A percentile compares a stretch with the other conserved stretches of the same genome.
Evolutionary conservation across 2,888 invertebrate species (phyloP).

Genomic region (Cantharis rufa): DNA sequence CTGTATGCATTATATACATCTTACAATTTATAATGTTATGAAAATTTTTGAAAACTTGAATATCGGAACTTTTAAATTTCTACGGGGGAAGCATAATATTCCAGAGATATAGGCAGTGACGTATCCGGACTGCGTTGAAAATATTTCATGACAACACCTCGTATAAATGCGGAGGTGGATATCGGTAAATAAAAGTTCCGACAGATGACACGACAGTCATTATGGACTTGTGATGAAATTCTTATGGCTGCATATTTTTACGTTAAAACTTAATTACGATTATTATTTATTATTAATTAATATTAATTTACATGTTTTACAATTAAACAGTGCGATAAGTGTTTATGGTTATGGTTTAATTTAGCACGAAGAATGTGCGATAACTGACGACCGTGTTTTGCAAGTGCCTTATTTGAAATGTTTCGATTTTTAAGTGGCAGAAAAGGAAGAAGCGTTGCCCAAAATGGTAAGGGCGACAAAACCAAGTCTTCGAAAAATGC

Average conservation of each 20-base stretch:
- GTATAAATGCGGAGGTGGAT: not conserved
- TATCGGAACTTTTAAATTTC: not conserved
- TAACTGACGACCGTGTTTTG: not conserved
- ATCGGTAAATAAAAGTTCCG: not conserved
- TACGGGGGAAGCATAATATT: not conserved
- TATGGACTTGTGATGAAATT: constrained; percentile 1
- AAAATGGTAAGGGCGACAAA: constrained; percentile 31
- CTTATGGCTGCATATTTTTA: constrained; percentile 8
- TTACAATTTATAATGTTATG: no score
- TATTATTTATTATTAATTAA: constrained; percentile 5
- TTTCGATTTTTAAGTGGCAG: constrained; percentile 80
- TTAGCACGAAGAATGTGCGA: constrained; percentile 3
- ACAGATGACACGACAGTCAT: not conserved
- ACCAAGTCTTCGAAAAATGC: constrained; percentile 58
- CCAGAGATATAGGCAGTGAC: no score
- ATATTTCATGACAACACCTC: not conserved
- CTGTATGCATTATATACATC: no score
- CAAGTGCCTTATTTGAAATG: constrained; percentile 59
- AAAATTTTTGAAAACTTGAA: not conserved
- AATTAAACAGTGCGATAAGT: not conserved
- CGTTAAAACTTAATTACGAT: not conserved
- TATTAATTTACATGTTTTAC: not conserved
- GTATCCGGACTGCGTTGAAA: no score
- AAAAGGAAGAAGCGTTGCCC: constrained; percentile 51
- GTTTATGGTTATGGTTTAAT: not conserved